These are phyloP conservation scores for Shargacucullia verbasci DNA, from an alignment of 2,888 invertebrate genomes.

Conservation along the genomic window DNA sequence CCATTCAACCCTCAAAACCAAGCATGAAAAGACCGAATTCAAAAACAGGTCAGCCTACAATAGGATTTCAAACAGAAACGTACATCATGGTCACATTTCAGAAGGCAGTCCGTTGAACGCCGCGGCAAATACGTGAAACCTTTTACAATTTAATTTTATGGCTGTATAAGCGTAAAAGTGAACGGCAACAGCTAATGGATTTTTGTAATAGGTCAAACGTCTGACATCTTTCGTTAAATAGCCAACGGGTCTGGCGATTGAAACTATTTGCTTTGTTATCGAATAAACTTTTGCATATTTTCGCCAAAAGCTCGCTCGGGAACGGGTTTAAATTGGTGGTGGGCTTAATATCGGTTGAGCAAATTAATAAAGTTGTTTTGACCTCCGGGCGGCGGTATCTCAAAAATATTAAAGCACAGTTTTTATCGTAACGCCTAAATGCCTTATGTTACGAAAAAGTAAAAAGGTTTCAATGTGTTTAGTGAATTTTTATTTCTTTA, in stretches of 20 bases:
- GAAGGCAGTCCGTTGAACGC: conserved; percentile 26
- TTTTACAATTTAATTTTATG: conserved; percentile 62
- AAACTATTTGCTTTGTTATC: conserved; percentile 6
- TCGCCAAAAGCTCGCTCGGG: conserved; percentile 13
- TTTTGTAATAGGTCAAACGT: conserved; percentile 39
- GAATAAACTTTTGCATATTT: conserved; percentile 17
- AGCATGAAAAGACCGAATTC: conserved; percentile 19
- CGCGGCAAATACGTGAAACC: conserved; percentile 61
- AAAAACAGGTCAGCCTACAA: conserved; percentile 13
- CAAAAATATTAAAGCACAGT: conserved; percentile 5
- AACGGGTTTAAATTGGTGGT: conserved; percentile 31
- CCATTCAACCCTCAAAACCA: not conserved
- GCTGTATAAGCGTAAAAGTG: conserved; percentile 55
- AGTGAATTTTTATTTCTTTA: too few relatives aligned
- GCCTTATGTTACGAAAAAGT: too few relatives aligned
- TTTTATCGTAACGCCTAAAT: conserved; percentile 11
- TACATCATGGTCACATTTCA: conserved; percentile 33
- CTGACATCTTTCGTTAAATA: not conserved
- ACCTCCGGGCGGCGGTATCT: not conserved
- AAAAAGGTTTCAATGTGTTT: too few relatives aligned
- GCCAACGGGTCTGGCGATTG: not conserved
- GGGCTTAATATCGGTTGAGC: too few relatives aligned
- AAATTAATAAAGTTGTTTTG: conserved; percentile 34
- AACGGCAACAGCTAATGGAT: conserved; percentile 50
- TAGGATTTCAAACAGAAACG: conserved; percentile 21